Base-by-base conservation (phyloP, 2,113 vertebrate genomes). In the Pagrus major region DNA sequence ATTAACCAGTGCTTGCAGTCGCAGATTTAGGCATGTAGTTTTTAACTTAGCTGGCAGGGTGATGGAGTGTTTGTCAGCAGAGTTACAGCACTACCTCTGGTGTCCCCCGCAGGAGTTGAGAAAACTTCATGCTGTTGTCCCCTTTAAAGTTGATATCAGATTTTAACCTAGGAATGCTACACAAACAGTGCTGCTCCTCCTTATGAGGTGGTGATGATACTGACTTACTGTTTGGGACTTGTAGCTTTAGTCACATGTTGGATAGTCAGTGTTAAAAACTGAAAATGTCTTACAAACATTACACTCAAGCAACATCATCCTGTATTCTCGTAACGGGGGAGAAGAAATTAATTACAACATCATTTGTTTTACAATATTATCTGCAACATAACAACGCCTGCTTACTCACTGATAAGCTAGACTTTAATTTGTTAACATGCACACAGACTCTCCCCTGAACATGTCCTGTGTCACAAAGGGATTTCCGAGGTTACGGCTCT, bases 401-500 rank as follows among this genome's bases (percentile, higher is more conserved):
- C 35, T 21, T 2, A 4, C 2, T 51, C 35, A n/a, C 23, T 64
- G 46, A 67, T 16, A 39, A 39, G 21, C 6, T n/a, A 23, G 9
- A 6, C 9, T 15, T 59, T 42, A 16, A 15, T 25, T 21, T 55
- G 5, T 69, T 7, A 21, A 33, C 56, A 51, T 11, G 14, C 1
- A 23, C 61, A 52, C 46, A 29, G 16, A 25, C 33, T 29, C 12
- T 44, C 6, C 21, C 0, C n/a, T n/a, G 18, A 56, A 41, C 47
- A 23, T 52, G 47, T 51, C 9, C 21, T 39, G 2, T 58, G 68
- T 69, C 58, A 56, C 29, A 4, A 1, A 44, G 54, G 49, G 66
- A 74, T 42, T 68, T 72, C 66, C 2, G 8, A 59, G 33, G 71
- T 82, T 27, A 68, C 55, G 72, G 31, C 63, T 54, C 35, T 39